Base-by-base conservation (phyloP, 2,888 invertebrate genomes). In the Cacoxenus indagator region DNA sequence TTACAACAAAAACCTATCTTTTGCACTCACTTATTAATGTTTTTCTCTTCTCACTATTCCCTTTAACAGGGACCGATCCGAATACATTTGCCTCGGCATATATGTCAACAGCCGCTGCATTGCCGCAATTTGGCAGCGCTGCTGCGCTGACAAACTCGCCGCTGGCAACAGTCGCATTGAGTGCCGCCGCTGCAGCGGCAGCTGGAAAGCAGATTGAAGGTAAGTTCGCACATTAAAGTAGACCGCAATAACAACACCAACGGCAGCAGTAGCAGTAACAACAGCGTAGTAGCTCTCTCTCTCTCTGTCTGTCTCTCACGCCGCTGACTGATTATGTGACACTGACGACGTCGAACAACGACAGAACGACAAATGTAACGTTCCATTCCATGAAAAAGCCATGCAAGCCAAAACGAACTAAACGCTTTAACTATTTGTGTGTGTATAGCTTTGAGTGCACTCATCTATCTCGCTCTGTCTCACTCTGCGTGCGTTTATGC, bases 141-240 rank as follows among this genome's bases (percentile, higher is more conserved):
- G 78, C 84, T 71, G 79, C 83, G 59, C 92, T 94, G 65, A 91
- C 92, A 76, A 90, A 92, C 74, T 87, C 88, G 75, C 91, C 91
- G 72, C 89, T 92, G 82, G 91, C 87, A 85, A 87, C 91, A 82
- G 91, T 91, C 71, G 93, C 93, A 80, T 91, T 93, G 77, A 92
- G 93, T 65, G 92, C 94, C 70, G 92, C 94, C 68, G 93, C 93
- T 65, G 93, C 93, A 61, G 93, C 94, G 31, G 94, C 94, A 70
- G 94, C 95, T 72, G 95, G 94, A 76, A 97, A 97, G 89, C 97
- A 98, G 90, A 94, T 97, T 85, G 97, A 98, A 91, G 95, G 93
- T 93, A 89, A 89, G 85, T 85, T 17, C 14, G n/a, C 37, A 1
- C 37, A 37, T 37, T 14, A 37, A 5, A 2, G 14, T 14, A 37